A percentile compares a stretch with the other conserved stretches of the same genome.
Conservation (phyloP, 2,113 vertebrate genomes). For the Hippoglossus stenolepis region DNA sequence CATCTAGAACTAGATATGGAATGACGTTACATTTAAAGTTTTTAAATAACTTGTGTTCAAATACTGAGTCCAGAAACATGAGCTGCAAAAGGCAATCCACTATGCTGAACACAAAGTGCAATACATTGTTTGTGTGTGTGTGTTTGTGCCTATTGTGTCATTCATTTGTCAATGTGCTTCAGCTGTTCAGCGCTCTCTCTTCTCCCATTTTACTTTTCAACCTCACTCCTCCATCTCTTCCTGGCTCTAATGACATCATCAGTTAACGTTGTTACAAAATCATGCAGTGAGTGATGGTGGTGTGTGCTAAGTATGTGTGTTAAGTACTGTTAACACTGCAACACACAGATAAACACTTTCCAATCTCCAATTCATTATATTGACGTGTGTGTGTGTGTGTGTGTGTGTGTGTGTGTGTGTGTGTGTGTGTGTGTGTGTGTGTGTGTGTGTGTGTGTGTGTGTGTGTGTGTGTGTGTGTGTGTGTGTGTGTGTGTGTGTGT, state of each 20-base stretch:
- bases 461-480: background rate
- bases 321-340: slow-evolving; percentile 43
- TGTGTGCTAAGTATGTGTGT: slow-evolving; percentile 24
- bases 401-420: background rate
- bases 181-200: background rate
- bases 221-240: slow-evolving; percentile 18
- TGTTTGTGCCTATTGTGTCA: background rate
- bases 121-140: too few relatives aligned
- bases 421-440: background rate
- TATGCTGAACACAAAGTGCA: too few relatives aligned
- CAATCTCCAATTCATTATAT: slow-evolving; percentile 47
- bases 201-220: slow-evolving; percentile 19
- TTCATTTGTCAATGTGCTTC: background rate
- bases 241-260: slow-evolving; percentile 52
- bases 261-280: slow-evolving; percentile 19
- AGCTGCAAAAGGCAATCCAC: too few relatives aligned
- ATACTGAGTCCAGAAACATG: too few relatives aligned
- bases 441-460: background rate
- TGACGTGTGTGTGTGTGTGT: slow-evolving; percentile 34
- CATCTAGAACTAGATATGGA: too few relatives aligned
- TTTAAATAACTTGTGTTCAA: too few relatives aligned
- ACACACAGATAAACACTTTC: slow-evolving; percentile 45
- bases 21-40: too few relatives aligned
- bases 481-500: background rate
- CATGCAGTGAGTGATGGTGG: background rate